phyloP scores from a whole-genome alignment of 2,888 invertebrate species.

The Hydraecia micacea region DNA sequence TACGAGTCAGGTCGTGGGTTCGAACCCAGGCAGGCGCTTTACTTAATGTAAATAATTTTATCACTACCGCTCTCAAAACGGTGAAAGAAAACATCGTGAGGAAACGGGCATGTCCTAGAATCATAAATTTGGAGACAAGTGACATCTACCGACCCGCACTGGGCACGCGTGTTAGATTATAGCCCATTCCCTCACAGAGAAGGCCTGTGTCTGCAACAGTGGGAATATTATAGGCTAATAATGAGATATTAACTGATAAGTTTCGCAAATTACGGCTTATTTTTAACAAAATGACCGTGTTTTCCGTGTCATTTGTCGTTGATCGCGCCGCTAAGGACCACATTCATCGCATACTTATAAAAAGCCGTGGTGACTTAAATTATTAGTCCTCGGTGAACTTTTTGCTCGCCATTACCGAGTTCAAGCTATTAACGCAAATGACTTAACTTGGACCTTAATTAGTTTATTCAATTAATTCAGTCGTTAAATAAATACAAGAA shows the following conservation, averaged over 20 bases:
- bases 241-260: not conserved
- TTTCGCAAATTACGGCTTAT: not conserved
- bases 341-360: conserved; percentile 6
- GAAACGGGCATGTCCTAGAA: no score
- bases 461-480: conserved; percentile 48
- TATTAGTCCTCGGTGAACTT: conserved; percentile 24
- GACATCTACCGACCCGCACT: no score
- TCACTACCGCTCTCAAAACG: no score
- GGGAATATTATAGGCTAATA: no score
- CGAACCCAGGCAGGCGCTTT: no score
- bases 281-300: not conserved
- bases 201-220: no score
- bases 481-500: conserved; percentile 38
- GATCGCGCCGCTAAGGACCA: not conserved
- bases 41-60: no score
- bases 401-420: conserved; percentile 33
- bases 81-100: no score
- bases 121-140: no score
- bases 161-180: no score
- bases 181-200: no score
- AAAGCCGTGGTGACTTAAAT: conserved; percentile 18
- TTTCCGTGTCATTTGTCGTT: no score
- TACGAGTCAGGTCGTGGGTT: not conserved
- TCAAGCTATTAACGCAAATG: conserved; percentile 47
- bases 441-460: conserved; percentile 54